Evolutionary conservation across 2,113 vertebrate genomes (phyloP).

Genomic region (Pleuronectes platessa): DNA sequence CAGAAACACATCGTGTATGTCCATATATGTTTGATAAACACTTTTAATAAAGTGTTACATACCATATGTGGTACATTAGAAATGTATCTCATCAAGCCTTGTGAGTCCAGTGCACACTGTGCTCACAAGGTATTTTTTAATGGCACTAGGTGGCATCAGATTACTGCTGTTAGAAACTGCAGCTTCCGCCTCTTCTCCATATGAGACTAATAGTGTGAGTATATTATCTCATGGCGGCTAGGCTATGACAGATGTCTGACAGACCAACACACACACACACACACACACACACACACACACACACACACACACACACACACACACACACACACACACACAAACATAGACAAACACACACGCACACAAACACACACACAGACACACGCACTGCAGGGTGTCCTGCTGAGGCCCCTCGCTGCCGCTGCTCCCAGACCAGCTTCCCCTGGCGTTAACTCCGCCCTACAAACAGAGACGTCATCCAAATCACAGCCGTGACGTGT

Average conservation of each 20-base stretch:
- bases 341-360: not conserved
- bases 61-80: no score
- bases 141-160: slow-evolving; percentile 75
- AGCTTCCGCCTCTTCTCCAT: not conserved
- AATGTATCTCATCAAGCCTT: no score
- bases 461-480: slow-evolving; percentile 83
- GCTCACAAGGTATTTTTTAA: slow-evolving; percentile 19
- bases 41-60: no score
- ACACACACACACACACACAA: no score
- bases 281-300: slow-evolving; percentile 1
- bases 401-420: slow-evolving; percentile 22
- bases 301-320: not conserved
- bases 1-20: no score
- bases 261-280: not conserved
- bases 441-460: slow-evolving; percentile 85
- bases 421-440: slow-evolving; percentile 81
- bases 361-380: not conserved
- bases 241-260: not conserved
- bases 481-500: slow-evolving; percentile 88
- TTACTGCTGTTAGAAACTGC: slow-evolving; percentile 41
- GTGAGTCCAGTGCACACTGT: not conserved
- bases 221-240: not conserved
- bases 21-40: no score
- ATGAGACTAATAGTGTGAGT: not conserved
- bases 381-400: not conserved